A percentile compares a stretch with the other conserved stretches of the same genome.
Conservation (phyloP, 2,888 invertebrate species). For the Cerceris ruficornis region DNA sequence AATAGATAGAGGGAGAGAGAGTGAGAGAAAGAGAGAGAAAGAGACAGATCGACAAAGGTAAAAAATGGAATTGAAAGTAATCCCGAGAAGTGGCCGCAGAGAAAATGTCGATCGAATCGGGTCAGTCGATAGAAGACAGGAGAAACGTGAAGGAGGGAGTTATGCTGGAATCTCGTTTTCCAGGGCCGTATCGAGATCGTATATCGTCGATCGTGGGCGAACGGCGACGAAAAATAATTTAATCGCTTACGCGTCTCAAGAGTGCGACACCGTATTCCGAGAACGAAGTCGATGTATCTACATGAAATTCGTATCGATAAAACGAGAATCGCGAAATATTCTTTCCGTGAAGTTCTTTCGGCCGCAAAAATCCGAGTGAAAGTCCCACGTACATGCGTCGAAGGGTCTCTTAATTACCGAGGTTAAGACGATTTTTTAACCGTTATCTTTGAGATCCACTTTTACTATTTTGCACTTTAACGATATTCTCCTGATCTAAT, state of each 20-base stretch:
- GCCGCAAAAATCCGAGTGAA: conserved; percentile 4
- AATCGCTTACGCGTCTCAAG: too few relatives aligned
- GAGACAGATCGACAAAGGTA: neutral
- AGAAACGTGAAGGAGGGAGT: neutral
- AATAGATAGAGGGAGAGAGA: neutral
- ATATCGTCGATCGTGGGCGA: neutral
- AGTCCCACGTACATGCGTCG: neutral
- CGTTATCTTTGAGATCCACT: too few relatives aligned
- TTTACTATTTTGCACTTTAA: neutral
- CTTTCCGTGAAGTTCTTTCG: too few relatives aligned
- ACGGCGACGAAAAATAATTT: neutral
- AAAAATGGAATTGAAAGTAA: conserved; percentile 38
- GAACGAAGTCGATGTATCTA: neutral
- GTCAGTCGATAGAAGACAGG: conserved; percentile 5
- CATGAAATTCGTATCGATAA: neutral
- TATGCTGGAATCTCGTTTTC: conserved; percentile 13
- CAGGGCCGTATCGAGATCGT: conserved; percentile 8
- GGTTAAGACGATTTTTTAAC: neutral
- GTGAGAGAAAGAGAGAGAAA: neutral
- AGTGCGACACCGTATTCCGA: too few relatives aligned
- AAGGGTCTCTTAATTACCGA: neutral
- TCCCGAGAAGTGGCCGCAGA: conserved; percentile 20
- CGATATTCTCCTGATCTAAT: conserved; percentile 18
- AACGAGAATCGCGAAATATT: too few relatives aligned
- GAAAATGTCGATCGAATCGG: conserved; percentile 34